Evolutionary conservation across 2,113 vertebrate genomes (phyloP).

Genomic region (Ctenomys sociabilis): DNA sequence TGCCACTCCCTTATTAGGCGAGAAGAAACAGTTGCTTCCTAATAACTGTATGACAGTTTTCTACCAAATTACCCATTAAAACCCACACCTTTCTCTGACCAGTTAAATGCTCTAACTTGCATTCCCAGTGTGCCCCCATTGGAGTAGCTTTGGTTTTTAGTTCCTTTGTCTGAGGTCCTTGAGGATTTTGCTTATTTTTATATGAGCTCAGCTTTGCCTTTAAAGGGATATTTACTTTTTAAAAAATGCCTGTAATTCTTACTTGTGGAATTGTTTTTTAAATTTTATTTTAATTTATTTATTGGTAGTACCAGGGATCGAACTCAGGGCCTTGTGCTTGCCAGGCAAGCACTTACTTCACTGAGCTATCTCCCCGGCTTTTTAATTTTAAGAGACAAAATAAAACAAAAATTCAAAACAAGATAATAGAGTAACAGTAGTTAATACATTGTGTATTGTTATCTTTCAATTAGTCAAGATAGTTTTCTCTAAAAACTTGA

Average conservation of each 20-base stretch:
- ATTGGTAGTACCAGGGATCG: no score
- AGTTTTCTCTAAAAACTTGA: not conserved
- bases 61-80: not conserved
- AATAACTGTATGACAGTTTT: not conserved
- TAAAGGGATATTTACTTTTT: not conserved
- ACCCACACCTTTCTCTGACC: not conserved
- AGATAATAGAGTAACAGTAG: no score
- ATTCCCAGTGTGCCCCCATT: not conserved
- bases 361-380: no score
- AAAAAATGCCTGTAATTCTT: not conserved
- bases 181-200: not conserved
- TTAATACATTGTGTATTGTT: no score
- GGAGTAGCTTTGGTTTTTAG: conserved; percentile 23
- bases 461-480: no score
- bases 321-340: no score
- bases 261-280: not conserved
- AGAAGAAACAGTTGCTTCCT: not conserved
- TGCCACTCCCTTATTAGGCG: not conserved
- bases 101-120: not conserved
- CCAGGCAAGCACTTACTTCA: no score
- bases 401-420: no score
- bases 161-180: conserved; percentile 9
- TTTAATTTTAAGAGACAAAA: no score
- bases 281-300: no score
- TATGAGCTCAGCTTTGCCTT: not conserved